These are phyloP conservation scores for Microctonus hyperodae DNA, from an alignment of 2,888 invertebrate genomes.

Conservation along the genomic window DNA sequence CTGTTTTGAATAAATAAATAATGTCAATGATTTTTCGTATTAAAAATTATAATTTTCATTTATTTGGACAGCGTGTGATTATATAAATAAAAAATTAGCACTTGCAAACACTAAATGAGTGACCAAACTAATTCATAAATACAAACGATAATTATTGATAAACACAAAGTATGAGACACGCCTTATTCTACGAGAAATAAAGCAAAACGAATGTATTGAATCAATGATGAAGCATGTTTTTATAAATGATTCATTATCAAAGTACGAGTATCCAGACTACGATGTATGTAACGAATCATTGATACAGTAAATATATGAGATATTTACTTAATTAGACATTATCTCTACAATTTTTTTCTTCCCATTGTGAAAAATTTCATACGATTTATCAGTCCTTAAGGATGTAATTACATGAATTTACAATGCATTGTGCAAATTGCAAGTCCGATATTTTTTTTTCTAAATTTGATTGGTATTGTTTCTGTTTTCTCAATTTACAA, in stretches of 20 bases:
- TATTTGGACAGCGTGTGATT: conserved; percentile 16
- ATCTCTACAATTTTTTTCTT: background rate
- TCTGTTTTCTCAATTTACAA: conserved; percentile 12
- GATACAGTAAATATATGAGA: background rate
- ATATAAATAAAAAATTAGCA: conserved; percentile 24
- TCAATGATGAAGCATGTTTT: background rate
- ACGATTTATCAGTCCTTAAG: background rate
- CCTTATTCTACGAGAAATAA: background rate
- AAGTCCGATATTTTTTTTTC: background rate
- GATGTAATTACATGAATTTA: background rate
- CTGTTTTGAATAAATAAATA: too few species aligned
- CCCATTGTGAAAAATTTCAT: background rate
- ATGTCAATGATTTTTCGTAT: too few species aligned
- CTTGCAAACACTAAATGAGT: background rate
- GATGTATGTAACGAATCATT: background rate
- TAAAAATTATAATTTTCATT: conserved; percentile 24
- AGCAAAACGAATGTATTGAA: background rate
- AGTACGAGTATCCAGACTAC: background rate
- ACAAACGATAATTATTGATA: background rate
- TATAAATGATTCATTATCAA: background rate
- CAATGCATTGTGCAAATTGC: background rate
- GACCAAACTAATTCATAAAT: conserved; percentile 6
- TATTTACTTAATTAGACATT: background rate
- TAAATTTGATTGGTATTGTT: background rate
- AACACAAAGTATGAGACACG: background rate